Conservation (phyloP, 2,113 vertebrate genomes). For the Hypomesus transpacificus region DNA sequence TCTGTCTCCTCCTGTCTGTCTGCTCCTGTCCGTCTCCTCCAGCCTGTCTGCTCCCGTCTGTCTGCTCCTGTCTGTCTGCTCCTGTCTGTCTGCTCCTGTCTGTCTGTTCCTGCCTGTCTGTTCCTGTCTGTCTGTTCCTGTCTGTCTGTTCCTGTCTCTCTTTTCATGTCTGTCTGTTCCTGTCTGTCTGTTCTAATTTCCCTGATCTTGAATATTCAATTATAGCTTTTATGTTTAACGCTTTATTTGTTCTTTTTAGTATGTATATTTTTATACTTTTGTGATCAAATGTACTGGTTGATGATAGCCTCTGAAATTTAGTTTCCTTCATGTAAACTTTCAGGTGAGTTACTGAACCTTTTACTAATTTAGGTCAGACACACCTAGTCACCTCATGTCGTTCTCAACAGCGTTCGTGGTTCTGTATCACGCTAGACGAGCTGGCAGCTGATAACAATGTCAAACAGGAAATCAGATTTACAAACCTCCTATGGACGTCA, state of each 20-base stretch:
- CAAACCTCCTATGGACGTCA: not conserved
- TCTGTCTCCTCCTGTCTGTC: not conserved
- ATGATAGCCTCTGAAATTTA: too few relatives aligned
- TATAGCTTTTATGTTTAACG: too few relatives aligned
- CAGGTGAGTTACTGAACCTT: too few relatives aligned
- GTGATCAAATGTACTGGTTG: too few relatives aligned
- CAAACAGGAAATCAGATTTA: not conserved
- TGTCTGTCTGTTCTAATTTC: constrained; percentile 77
- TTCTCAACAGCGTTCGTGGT: too few relatives aligned
- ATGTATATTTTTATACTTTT: too few relatives aligned
- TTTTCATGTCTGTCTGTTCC: constrained; percentile 67
- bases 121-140: not conserved
- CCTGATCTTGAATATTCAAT: constrained; percentile 48
- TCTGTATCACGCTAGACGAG: too few relatives aligned
- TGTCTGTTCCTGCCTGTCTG: not conserved
- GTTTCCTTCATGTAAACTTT: too few relatives aligned
- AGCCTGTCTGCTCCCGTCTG: too few relatives aligned
- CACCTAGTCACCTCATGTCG: too few relatives aligned
- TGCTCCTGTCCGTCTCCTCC: not conserved
- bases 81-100: not conserved
- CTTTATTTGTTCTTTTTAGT: too few relatives aligned
- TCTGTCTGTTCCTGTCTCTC: constrained; percentile 10
- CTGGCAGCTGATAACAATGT: not conserved
- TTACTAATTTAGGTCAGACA: too few relatives aligned
- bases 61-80: not conserved